phyloP scores from a whole-genome alignment of 2,888 invertebrate species.

The Quadriops clusia region DNA sequence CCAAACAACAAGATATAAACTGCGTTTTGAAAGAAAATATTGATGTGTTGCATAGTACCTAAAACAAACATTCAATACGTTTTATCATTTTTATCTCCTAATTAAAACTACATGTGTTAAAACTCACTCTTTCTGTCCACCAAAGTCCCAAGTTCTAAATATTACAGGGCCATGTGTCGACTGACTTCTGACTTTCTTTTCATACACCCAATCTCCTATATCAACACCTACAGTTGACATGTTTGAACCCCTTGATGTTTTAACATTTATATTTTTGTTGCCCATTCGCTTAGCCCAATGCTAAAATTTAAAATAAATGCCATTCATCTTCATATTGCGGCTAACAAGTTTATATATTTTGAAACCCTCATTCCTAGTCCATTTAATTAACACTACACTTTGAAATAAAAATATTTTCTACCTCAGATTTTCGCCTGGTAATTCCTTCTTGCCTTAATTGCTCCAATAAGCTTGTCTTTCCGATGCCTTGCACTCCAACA shows the following conservation, averaged over 20 bases:
- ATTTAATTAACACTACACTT: no score
- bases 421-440: constrained; percentile 58
- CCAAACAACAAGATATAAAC: constrained; percentile 93
- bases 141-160: constrained; percentile 97
- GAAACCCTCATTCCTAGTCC: no score
- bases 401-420: no score
- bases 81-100: not conserved
- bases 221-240: constrained; percentile 97
- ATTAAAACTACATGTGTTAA: no score
- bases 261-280: constrained; percentile 67
- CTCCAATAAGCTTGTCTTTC: constrained; percentile 85
- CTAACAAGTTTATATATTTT: no score
- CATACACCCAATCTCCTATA: constrained; percentile 90
- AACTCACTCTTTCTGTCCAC: constrained; percentile 86
- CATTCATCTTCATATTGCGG: no score
- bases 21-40: constrained; percentile 91
- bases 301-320: no score
- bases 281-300: constrained; percentile 96
- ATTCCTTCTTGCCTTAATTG: constrained; percentile 79
- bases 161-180: constrained; percentile 71
- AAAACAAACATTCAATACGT: constrained; percentile 10
- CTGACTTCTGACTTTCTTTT: constrained; percentile 66
- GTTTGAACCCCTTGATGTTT: constrained; percentile 63
- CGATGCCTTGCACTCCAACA: constrained; percentile 77
- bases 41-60: constrained; percentile 97